Evolutionary conservation across 2,888 invertebrate genomes (phyloP), one percentile per base, ranked within the genome.

Genomic region (Trisateles emortualis): DNA sequence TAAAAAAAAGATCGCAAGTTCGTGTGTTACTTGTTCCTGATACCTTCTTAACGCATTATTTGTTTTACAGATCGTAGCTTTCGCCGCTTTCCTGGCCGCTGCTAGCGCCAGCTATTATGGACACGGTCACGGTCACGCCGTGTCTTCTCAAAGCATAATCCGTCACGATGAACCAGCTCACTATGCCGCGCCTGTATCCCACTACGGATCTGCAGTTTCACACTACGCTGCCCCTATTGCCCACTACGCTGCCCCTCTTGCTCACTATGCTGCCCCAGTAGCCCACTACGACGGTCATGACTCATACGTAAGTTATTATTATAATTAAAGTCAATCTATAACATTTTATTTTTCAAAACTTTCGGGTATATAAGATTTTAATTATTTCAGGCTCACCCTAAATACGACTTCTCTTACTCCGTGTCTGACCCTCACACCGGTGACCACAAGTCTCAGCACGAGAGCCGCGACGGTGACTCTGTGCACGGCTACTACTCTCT

Each of bases 361-460:
- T 39, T 3, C 13, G 19, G 6, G 2, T 1, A 5, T 14, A 11
- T 11, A 11, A 4, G 11, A 19, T 19, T 19, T 2, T 19, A 8
- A 10, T 13, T 9, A 16, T n/a, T 55, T 6, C 24, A 57, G 48
- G 43, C 52, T 19, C 51, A 57, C 26, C 56, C 56, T 10, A 57
- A 48, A 68, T 84, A 85, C 67, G 79, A 84, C 67, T 91, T 81
- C 74, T 85, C 84, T 47, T 92, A 92, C 75, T 89, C 90, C 48
- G 92, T 93, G 41, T 70, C 86, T 24, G 93, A 93, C 75, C 86
- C 86, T 14, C 88, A 90, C 78, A 93, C 92, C 60, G 92, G 92
- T 44, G 92, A 93, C 79, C 81, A 85, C 74, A 90, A 91, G 74
- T 79, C 81, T 13, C 89, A 89, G 76, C 87, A 89, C 68, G 93